Base-by-base conservation (phyloP, 2,888 invertebrate species). In the Belgica antarctica region DNA sequence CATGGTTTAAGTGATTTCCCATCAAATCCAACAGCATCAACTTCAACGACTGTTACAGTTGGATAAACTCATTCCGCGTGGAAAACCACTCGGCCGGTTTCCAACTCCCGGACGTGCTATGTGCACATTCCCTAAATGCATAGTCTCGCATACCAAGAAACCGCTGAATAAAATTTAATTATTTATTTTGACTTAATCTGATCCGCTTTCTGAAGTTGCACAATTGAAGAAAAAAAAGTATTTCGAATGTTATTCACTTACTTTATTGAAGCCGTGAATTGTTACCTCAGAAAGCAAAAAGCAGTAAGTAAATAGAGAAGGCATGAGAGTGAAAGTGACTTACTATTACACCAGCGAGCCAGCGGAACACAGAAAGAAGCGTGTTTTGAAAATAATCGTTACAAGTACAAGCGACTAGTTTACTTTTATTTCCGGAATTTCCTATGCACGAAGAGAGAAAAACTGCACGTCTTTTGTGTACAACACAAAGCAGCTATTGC, bases 351-450 rank as follows among this genome's bases (percentile, higher is more conserved):
- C 24, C 65, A 41, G 63, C 22, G 17, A 10, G 41, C 15, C 8
- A 47, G 27, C 2, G 1, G 62, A 28, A 27, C 17, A n/a, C n/a
- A n/a, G 57, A 25, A 31, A 28, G 57, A 22, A 52, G n/a, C n/a
- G 4, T 68, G 52, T 52, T 17, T 52, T 3, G 52, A 22, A 52
- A 52, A 22, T 52, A 52, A 41, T 22, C 52, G 57, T 68, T 68
- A 68, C 68, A 68, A 68, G 31, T n/a, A 68, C 57, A 34, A 68
- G 68, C 47, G 31, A 59, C 15, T 31, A 12, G 27, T 68, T 68
- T 52, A 15, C 52, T 66, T 68, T 57, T 52, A 31, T 57, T 68
- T 68, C 68, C 68, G 68, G 68, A 68, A 68, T 57, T 68, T 68
- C 52, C 46, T 5, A 19, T 28, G 28, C 61, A 61, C 61, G 27